phyloP scores from a whole-genome alignment of 2,113 vertebrate species.

The Amia ocellicauda region DNA sequence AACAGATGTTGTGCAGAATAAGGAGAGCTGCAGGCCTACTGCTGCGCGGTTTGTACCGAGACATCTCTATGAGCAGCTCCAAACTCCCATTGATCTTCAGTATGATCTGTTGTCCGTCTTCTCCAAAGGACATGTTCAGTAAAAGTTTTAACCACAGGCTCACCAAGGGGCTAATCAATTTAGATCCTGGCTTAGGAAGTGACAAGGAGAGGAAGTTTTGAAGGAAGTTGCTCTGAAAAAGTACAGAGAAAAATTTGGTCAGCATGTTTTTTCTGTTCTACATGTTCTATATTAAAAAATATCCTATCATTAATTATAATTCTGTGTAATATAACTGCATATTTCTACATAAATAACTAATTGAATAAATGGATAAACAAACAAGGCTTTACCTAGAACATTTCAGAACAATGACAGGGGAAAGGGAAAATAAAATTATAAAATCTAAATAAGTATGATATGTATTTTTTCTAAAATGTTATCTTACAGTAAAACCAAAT shows the following conservation, averaged over 20 bases:
- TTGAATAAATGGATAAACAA: too few species aligned
- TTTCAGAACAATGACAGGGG: too few species aligned
- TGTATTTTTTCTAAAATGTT: too few species aligned
- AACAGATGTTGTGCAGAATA: slow-evolving; percentile 82
- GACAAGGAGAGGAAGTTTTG: slow-evolving; percentile 80
- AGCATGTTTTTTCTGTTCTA: too few species aligned
- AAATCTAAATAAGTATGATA: too few species aligned
- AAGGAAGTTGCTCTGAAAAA: slow-evolving; percentile 87
- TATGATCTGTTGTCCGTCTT: slow-evolving; percentile 89
- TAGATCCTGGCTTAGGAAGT: slow-evolving; percentile 65
- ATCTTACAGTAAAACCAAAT: too few species aligned
- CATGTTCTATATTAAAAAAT: neutral
- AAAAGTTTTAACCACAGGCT: slow-evolving; percentile 84
- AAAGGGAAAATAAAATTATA: too few species aligned
- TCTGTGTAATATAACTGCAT: too few species aligned
- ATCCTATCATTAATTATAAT: neutral
- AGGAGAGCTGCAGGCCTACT: slow-evolving; percentile 59
- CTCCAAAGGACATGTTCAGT: slow-evolving; percentile 75
- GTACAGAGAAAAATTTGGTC: neutral
- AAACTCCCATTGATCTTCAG: slow-evolving; percentile 77
- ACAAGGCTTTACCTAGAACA: too few species aligned
- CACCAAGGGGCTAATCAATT: slow-evolving; percentile 46
- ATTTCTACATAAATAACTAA: too few species aligned
- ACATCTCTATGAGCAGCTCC: slow-evolving; percentile 81
- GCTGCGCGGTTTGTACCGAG: slow-evolving; percentile 58